Conservation (phyloP, 2,888 invertebrate genomes). For the Aphrophora alni region DNA sequence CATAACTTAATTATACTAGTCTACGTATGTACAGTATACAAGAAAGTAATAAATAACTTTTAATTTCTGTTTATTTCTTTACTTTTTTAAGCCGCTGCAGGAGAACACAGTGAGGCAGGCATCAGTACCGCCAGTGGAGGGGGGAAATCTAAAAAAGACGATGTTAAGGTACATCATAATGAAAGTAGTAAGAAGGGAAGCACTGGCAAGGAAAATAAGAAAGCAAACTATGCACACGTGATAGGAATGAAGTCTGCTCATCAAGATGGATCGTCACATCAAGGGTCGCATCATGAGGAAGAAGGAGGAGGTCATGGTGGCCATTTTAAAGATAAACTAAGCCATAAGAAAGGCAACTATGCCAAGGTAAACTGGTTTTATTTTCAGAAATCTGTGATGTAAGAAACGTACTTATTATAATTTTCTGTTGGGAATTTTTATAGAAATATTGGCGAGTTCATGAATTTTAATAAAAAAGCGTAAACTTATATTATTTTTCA, state of each 20-base stretch:
- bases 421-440: too few relatives aligned
- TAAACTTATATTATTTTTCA: too few relatives aligned
- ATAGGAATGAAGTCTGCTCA: not conserved
- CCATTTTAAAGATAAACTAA: not conserved
- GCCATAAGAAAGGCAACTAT: not conserved
- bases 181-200: not conserved
- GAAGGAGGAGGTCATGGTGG: not conserved
- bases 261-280: not conserved
- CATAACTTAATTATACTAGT: too few relatives aligned
- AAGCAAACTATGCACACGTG: not conserved
- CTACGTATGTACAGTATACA: too few relatives aligned
- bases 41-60: too few relatives aligned
- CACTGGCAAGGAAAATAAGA: not conserved
- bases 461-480: too few relatives aligned
- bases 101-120: too few relatives aligned
- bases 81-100: not conserved
- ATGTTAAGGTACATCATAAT: not conserved
- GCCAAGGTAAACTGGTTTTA: not conserved
- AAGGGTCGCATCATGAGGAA: not conserved
- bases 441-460: too few relatives aligned
- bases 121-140: not conserved
- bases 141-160: not conserved
- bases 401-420: too few relatives aligned
- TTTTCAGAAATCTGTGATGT: too few relatives aligned
- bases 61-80: too few relatives aligned